phyloP scores from a whole-genome alignment of 2,888 invertebrate species.

The Merodon equestris region DNA sequence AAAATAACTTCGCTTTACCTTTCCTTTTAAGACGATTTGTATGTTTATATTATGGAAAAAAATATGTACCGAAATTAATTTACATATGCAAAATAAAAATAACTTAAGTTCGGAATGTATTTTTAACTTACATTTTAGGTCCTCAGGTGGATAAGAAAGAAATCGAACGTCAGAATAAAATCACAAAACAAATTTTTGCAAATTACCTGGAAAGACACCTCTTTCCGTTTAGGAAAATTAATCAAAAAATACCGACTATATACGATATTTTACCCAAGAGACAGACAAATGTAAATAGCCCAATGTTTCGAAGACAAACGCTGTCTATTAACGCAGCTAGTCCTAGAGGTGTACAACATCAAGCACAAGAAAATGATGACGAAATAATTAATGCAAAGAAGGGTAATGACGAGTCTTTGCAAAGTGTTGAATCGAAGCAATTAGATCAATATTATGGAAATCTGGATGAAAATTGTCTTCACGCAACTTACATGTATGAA shows the following conservation, averaged over 20 bases:
- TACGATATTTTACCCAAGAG: constrained; percentile 83
- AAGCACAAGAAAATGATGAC: constrained; percentile 50
- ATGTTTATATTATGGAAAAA: too few relatives aligned
- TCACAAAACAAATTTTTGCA: constrained; percentile 87
- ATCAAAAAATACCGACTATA: constrained; percentile 81
- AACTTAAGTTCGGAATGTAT: too few relatives aligned
- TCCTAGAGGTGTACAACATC: constrained; percentile 44
- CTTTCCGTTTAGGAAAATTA: constrained; percentile 81
- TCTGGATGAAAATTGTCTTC: constrained; percentile 77
- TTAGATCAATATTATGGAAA: constrained; percentile 83
- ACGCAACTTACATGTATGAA: constrained; percentile 77
- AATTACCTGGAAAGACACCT: constrained; percentile 86
- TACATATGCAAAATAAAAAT: too few relatives aligned
- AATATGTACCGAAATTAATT: too few relatives aligned
- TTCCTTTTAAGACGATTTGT: too few relatives aligned
- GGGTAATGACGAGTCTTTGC: constrained; percentile 81
- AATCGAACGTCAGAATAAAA: constrained; percentile 86
- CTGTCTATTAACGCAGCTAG: background rate
- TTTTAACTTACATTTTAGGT: constrained; percentile 44
- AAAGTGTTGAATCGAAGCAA: constrained; percentile 86
- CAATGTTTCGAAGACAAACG: constrained; percentile 6
- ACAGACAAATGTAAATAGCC: too few relatives aligned
- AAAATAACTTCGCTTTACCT: too few relatives aligned
- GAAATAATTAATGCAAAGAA: constrained; percentile 72
- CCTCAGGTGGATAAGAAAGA: constrained; percentile 80